phyloP scores from a whole-genome alignment of 2,113 vertebrate species.

The Myanophis thanlyinensis region DNA sequence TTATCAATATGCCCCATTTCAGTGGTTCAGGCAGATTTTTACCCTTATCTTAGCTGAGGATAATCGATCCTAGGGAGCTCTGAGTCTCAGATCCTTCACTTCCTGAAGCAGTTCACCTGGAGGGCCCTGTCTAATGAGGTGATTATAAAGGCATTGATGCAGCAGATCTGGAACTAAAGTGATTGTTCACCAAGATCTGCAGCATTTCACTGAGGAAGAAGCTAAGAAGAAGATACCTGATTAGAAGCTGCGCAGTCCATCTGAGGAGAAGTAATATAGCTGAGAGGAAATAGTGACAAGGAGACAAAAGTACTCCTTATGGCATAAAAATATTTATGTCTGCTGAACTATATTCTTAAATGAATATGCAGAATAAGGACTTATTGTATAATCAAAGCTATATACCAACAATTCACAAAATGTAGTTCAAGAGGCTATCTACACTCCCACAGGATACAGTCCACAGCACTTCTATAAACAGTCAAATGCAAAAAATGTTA shows the following conservation, averaged over 20 bases:
- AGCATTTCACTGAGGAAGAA: slow-evolving; percentile 55
- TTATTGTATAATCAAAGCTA: slow-evolving; percentile 40
- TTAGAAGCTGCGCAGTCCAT: slow-evolving; percentile 57
- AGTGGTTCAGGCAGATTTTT: neutral
- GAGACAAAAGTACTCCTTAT: slow-evolving; percentile 58
- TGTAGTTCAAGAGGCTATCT: neutral
- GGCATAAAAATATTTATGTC: slow-evolving; percentile 27
- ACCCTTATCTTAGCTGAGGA: slow-evolving; percentile 3
- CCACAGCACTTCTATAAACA: neutral
- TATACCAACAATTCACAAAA: neutral
- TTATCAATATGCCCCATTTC: slow-evolving; percentile 34
- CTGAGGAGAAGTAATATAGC: slow-evolving; percentile 50
- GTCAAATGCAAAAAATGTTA: neutral
- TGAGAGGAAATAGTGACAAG: slow-evolving; percentile 54
- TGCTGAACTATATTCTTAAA: neutral
- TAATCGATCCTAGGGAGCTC: slow-evolving; percentile 13
- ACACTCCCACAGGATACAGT: neutral
- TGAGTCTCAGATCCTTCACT: slow-evolving; percentile 50
- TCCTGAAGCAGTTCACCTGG: slow-evolving; percentile 67
- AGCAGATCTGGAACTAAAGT: slow-evolving; percentile 73
- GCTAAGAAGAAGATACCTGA: slow-evolving; percentile 50
- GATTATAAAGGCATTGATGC: slow-evolving; percentile 67
- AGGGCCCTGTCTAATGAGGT: slow-evolving; percentile 62
- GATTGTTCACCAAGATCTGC: slow-evolving; percentile 65
- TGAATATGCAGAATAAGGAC: slow-evolving; percentile 42